A percentile compares a stretch with the other conserved stretches of the same genome.
These are phyloP conservation scores for Habrosyne pyritoides DNA, from an alignment of 2,888 invertebrate species.

Conservation along the genomic window DNA sequence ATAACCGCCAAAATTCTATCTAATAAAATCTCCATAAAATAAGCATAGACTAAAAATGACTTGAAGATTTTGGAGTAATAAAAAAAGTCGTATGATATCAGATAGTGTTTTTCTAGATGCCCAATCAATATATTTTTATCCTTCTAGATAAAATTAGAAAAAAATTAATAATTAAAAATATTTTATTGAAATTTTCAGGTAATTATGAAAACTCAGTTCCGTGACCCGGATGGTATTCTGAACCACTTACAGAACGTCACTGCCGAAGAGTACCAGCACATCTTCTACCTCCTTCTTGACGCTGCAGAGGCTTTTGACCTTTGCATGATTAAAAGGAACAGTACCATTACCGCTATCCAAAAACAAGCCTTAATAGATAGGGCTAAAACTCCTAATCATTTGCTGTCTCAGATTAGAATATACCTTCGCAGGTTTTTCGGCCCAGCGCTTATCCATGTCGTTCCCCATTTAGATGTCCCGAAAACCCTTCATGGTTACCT, in stretches of 20 bases:
- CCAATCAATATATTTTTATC: too few relatives aligned
- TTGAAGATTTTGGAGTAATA: too few relatives aligned
- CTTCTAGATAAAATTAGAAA: too few relatives aligned
- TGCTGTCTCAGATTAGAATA: constrained; percentile 86
- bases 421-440: constrained; percentile 84
- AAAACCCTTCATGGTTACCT: constrained; percentile 86
- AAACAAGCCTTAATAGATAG: constrained; percentile 86
- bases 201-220: constrained; percentile 92
- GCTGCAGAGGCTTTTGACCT: constrained; percentile 91
- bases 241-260: constrained; percentile 89
- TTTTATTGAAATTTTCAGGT: constrained; percentile 71
- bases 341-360: constrained; percentile 85
- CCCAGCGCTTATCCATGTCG: constrained; percentile 80
- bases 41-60: too few relatives aligned
- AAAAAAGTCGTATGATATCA: too few relatives aligned
- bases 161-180: too few relatives aligned
- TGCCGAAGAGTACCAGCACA: constrained; percentile 69
- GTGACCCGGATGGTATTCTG: constrained; percentile 92
- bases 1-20: too few relatives aligned
- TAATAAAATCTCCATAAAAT: too few relatives aligned
- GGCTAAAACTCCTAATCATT: constrained; percentile 86
- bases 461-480: constrained; percentile 85
- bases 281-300: constrained; percentile 87
- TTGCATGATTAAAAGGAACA: constrained; percentile 90
- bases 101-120: too few relatives aligned